These are phyloP conservation scores for Drosophila chauvacae DNA, from an alignment of 1,140 invertebrate species.

Conservation along the genomic window DNA sequence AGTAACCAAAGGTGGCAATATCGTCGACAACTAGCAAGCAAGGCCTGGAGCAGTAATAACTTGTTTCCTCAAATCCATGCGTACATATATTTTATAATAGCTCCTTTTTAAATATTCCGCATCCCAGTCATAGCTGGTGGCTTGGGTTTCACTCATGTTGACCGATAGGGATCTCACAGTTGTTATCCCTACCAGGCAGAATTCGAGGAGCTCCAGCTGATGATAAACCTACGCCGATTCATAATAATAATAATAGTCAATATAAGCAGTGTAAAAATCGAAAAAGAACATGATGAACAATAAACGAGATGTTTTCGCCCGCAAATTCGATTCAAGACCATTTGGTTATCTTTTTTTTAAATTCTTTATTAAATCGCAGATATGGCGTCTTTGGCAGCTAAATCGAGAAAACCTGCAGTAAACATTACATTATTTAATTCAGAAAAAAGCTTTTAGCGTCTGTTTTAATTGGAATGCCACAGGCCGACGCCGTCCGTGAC, in stretches of 20 bases:
- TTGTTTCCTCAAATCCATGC: constrained; percentile 20
- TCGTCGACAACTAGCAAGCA: constrained; percentile 11
- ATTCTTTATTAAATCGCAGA: not conserved
- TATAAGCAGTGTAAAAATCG: constrained; percentile 48
- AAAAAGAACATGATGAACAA: constrained; percentile 23
- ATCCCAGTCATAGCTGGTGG: constrained; percentile 9
- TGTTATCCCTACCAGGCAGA: not conserved
- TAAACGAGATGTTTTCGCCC: constrained; percentile 32
- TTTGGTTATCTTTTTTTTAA: not conserved
- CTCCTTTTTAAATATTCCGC: constrained; percentile 1
- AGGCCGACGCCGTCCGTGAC: constrained; percentile 24
- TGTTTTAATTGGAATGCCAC: constrained; percentile 15
- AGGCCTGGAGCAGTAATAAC: constrained; percentile 17
- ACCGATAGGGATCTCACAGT: not conserved
- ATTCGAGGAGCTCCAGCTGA: constrained; percentile 20
- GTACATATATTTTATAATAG: constrained; percentile 48
- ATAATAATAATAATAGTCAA: constrained; percentile 19
- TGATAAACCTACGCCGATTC: constrained; percentile 13
- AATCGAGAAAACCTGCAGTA: constrained; percentile 1
- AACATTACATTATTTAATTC: constrained; percentile 1
- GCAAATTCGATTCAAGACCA: constrained; percentile 21
- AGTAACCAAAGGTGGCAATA: constrained; percentile 20
- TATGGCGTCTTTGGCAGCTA: constrained; percentile 23
- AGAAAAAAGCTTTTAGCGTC: constrained; percentile 2
- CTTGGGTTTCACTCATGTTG: constrained; percentile 6